Percentiles rank a stretch among this genome's conserved stretches.
Evolutionary conservation across 2,888 invertebrate species (phyloP).

Genomic region (Lasioglossum malachurum): DNA sequence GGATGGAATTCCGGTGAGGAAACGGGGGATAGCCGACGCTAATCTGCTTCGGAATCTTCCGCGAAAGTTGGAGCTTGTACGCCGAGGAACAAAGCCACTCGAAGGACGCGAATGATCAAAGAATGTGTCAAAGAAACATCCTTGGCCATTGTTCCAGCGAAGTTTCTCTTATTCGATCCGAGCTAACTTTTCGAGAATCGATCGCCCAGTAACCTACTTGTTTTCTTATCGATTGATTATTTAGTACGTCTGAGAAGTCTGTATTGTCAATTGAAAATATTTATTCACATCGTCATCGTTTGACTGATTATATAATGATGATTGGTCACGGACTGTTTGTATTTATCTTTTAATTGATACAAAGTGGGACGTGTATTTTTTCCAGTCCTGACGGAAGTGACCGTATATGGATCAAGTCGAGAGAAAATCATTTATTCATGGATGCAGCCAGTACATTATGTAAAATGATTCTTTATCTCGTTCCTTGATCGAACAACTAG

Average conservation of each 20-base stretch:
- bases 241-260: neutral
- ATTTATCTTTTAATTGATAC: neutral
- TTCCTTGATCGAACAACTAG: neutral
- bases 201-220: neutral
- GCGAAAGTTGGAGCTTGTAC: neutral
- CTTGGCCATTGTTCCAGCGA: neutral
- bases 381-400: neutral
- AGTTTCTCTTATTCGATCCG: neutral
- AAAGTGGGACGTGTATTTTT: neutral
- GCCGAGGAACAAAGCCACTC: neutral
- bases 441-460: neutral
- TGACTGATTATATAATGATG: neutral
- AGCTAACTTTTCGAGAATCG: neutral
- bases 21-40: neutral
- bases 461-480: neutral
- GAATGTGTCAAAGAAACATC: neutral
- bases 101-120: neutral
- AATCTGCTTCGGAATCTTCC: neutral
- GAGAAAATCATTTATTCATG: neutral
- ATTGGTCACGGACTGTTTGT: slow-evolving; percentile 1
- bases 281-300: neutral
- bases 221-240: neutral
- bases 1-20: slow-evolving; percentile 32
- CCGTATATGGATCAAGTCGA: neutral
- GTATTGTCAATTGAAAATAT: neutral